phyloP scores from a whole-genome alignment of 1,140 invertebrate species.

The Pissodes strobi region DNA sequence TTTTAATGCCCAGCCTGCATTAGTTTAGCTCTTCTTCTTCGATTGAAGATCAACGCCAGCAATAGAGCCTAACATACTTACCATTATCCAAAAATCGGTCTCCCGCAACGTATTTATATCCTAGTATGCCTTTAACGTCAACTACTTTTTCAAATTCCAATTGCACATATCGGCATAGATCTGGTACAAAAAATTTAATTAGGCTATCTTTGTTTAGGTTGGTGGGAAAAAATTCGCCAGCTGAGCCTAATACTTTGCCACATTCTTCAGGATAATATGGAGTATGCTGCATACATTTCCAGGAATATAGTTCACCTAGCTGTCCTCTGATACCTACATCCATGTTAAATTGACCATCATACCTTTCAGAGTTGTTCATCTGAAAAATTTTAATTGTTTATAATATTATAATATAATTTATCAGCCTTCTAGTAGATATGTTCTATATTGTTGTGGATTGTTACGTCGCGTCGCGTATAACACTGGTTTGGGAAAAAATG shows the following conservation, averaged over 20 bases:
- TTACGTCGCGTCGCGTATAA: too few species aligned
- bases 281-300: conserved; percentile 61
- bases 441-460: too few species aligned
- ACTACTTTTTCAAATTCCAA: conserved; percentile 43
- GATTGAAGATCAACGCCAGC: neutral
- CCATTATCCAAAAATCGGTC: conserved; percentile 64
- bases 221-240: conserved; percentile 77
- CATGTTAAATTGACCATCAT: conserved; percentile 49
- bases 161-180: conserved; percentile 65
- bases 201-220: conserved; percentile 61
- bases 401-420: too few species aligned
- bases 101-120: conserved; percentile 61
- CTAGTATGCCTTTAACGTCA: conserved; percentile 57
- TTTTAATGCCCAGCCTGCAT: neutral
- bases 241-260: conserved; percentile 62
- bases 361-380: conserved; percentile 57
- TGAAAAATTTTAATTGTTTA: too few species aligned
- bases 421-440: too few species aligned
- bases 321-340: conserved; percentile 43
- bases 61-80: too few species aligned
- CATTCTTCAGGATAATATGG: conserved; percentile 56
- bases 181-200: conserved; percentile 67
- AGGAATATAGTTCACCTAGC: conserved; percentile 60
- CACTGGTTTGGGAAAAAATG: too few species aligned
- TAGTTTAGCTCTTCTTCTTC: neutral